Evolutionary conservation across 2,113 vertebrate species (phyloP).

Genomic region (Hiodon alosoides): DNA sequence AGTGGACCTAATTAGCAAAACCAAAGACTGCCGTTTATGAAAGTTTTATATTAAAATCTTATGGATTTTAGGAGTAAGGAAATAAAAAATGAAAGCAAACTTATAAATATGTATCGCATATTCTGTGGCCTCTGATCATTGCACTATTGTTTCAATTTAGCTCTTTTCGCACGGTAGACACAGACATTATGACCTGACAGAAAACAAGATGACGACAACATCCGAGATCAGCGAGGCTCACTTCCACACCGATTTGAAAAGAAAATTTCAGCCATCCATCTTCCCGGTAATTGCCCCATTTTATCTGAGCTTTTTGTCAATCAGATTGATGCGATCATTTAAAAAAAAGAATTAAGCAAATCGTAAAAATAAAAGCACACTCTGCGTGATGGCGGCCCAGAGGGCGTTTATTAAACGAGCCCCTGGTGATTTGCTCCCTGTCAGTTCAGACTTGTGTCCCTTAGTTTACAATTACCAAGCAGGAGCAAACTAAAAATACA

Average conservation of each 20-base stretch:
- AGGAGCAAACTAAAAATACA: neutral
- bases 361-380: conserved; percentile 8
- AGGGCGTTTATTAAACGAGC: neutral
- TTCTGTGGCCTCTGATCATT: no score
- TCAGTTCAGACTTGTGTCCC: no score
- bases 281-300: conserved; percentile 3
- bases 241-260: conserved; percentile 1
- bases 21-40: no score
- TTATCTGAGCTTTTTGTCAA: conserved; percentile 7
- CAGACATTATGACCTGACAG: neutral
- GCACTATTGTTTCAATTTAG: conserved; percentile 28
- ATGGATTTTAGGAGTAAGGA: no score
- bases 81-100: no score
- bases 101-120: no score
- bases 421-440: no score
- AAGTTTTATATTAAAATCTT: no score
- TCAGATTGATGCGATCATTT: conserved; percentile 17
- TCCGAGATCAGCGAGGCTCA: neutral
- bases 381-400: neutral
- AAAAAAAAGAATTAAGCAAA: neutral
- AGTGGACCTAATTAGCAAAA: no score
- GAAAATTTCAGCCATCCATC: conserved; percentile 7
- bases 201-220: conserved; percentile 14
- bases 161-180: no score
- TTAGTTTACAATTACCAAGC: neutral